Base-by-base conservation (phyloP, 2,797 vertebrate species). In the Sebastes dallii region DNA sequence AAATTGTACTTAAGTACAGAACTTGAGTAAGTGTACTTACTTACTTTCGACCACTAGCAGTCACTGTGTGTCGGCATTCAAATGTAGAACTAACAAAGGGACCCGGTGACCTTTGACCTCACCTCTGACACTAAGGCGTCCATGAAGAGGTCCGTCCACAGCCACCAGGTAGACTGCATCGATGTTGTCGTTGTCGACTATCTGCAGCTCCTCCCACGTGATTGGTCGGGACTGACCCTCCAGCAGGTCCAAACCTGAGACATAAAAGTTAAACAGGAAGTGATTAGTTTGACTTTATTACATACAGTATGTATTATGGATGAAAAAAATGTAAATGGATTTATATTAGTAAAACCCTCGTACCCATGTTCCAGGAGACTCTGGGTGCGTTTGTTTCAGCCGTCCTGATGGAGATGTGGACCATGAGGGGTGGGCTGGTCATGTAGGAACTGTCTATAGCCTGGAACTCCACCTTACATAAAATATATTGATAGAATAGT, bases 391-490 rank as follows among this genome's bases (percentile, higher is more conserved):
- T 78, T 0, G 94, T 97, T 89, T 97, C 95, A 24, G 94, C 66
- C 0, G 76, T 88, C 84, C 94, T 91, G 75, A 96, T 89, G 86
- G 95, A 96, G 89, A 98, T 94, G 92, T 94, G 94, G 79, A 95
- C 92, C 91, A 94, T 62, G 34, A 95, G 88, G 66, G 94, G 87
- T 29, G 81, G 80, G 76, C 92, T 95, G 79, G 75, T 90, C 68
- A 70, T 42, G 73, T 95, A 96, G 80, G 91, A 93, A 16, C 86
- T 80, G 79, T 97, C 96, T 77, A 96, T 93, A 39, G 88, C 95
- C 93, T 96, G 94, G 92, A 97, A 96, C 91, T 96, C 95, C 90
- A 96, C 95, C 96, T 96, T 79, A 58, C 2, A 39, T 62, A 80
- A 81, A 29, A 83, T 1, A 36, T 6, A 72, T 4, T 24, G 74